These are phyloP conservation scores for Pemphigus obesinymphae DNA, from an alignment of 1,140 invertebrate genomes.

Conservation along the genomic window DNA sequence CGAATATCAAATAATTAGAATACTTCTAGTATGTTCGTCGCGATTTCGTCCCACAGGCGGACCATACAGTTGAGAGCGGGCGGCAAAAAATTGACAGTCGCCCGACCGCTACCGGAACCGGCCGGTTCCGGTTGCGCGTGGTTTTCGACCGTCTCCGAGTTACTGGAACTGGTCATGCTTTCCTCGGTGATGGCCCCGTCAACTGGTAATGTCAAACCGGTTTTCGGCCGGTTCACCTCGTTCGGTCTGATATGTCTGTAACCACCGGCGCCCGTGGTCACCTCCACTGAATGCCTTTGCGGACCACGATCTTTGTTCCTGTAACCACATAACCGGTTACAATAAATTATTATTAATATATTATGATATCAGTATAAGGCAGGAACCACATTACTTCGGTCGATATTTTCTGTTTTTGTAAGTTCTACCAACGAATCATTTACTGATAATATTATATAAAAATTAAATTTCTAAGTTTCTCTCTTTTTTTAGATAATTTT, in stretches of 20 bases:
- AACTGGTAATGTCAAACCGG: background rate
- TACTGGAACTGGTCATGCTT: conserved; percentile 32
- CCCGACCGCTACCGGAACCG: background rate
- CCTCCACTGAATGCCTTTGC: conserved; percentile 47
- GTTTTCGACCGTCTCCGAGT: background rate
- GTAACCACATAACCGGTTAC: background rate
- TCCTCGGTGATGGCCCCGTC: conserved; percentile 21
- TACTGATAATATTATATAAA: too few relatives aligned
- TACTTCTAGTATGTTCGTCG: conserved; percentile 63
- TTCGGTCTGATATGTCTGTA: conserved; percentile 25
- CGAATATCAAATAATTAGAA: too few relatives aligned
- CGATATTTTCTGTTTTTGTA: too few relatives aligned
- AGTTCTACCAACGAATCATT: too few relatives aligned
- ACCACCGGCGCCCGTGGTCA: conserved; percentile 32
- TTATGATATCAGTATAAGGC: too few relatives aligned
- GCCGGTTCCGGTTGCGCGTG: background rate
- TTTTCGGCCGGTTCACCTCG: background rate
- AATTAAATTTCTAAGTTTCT: too few relatives aligned
- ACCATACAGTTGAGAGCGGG: conserved; percentile 78
- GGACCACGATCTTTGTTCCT: background rate
- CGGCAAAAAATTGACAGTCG: conserved; percentile 68
- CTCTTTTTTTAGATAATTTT: too few relatives aligned
- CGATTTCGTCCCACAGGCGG: conserved; percentile 85
- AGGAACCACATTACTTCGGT: too few relatives aligned
- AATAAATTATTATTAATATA: too few relatives aligned